Base-by-base conservation (phyloP, 2,888 invertebrate genomes). In the Himalopsyche anomala region DNA sequence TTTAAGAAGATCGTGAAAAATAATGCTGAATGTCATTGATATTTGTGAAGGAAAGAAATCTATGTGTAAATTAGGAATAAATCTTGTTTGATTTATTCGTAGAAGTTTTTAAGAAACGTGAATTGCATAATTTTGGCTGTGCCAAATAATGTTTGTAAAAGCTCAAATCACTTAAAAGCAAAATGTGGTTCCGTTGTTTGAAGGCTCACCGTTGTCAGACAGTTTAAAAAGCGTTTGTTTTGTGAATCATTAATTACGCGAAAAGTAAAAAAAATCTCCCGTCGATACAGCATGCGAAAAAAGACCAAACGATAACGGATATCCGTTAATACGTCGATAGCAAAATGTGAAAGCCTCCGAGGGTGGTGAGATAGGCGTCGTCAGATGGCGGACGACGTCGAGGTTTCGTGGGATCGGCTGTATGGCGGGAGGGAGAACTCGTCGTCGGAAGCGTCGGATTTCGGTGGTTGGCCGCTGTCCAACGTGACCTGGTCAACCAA, bases 301-400 rank as follows among this genome's bases (percentile, higher is more conserved):
- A 62, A 62, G 62, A 62, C n/a, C 19, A 62, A 28, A 62, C 62
- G 62, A 62, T 62, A 62, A 62, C 62, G 28, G 62, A 62, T 62
- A 62, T 62, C 62, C 62, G 62, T 28, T 62, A 62, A 62, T 62
- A 19, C 62, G 62, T 62, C 62, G 62, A 62, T 19, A n/a, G 62
- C 62, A 62, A 62, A 62, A 62, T 62, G 62, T 62, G 62, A 62
- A 62, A 62, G 62, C 5, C 28, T 62, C 62, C 19, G 19, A 62
- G 19, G 51, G 19, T 62, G 19, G 62, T 28, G 62, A 62, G 62
- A 62, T 19, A 62, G 62, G 62, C 62, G 62, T 62, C 62, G 62
- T 62, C 62, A 62, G 62, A 62, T 62, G 62, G 62, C 62, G 62
- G 62, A 62, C 62, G 62, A 62, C 62, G 62, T 62, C 62, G 62